These are phyloP conservation scores for Electrophaes corylata DNA, from an alignment of 2,888 invertebrate species.

Conservation along the genomic window DNA sequence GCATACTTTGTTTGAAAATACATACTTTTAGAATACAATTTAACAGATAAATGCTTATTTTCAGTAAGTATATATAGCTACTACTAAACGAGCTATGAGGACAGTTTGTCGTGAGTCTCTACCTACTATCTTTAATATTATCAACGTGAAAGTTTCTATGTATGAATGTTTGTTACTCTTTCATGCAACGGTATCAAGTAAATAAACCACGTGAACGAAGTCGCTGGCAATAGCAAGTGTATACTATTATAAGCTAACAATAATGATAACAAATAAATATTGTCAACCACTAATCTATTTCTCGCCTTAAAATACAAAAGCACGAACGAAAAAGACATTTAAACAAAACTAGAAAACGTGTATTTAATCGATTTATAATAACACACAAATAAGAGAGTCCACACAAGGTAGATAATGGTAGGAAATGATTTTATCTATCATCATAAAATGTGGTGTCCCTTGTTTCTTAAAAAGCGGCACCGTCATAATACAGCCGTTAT, in stretches of 20 bases:
- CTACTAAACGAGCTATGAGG: too few species aligned
- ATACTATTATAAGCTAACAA: background rate
- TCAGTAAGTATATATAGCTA: too few species aligned
- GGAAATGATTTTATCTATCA: slow-evolving; percentile 22
- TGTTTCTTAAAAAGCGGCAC: background rate
- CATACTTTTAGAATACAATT: too few species aligned
- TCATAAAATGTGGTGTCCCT: background rate
- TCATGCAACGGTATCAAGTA: too few species aligned
- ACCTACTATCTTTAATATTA: too few species aligned
- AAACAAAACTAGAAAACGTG: slow-evolving; percentile 12
- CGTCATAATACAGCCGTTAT: background rate
- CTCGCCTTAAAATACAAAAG: slow-evolving; percentile 13
- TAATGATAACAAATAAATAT: background rate
- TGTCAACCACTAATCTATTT: slow-evolving; percentile 19
- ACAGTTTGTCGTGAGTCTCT: too few species aligned
- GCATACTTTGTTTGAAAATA: too few species aligned
- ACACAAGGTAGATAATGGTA: slow-evolving; percentile 29
- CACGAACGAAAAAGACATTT: slow-evolving; percentile 16
- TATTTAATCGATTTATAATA: slow-evolving; percentile 47
- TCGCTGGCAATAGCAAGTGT: too few species aligned
- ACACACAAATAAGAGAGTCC: slow-evolving; percentile 31
- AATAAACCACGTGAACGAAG: too few species aligned
- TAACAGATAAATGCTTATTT: too few species aligned
- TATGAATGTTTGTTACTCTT: too few species aligned
- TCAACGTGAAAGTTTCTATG: too few species aligned